These are phyloP conservation scores for Sitta carolinensis DNA, from an alignment of 2,797 vertebrate species.

Conservation along the genomic window DNA sequence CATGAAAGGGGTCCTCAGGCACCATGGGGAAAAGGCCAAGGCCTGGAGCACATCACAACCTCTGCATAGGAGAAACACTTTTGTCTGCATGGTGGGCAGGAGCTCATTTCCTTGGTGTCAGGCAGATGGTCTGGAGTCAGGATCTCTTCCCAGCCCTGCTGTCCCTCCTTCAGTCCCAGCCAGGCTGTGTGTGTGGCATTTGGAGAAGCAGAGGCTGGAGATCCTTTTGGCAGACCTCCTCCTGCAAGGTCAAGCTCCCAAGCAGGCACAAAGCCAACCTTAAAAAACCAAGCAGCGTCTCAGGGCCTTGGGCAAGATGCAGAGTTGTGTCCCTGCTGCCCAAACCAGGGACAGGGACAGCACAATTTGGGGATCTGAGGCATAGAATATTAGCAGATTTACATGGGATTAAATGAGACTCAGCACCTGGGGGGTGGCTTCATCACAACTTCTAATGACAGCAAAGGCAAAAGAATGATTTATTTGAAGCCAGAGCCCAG, in stretches of 20 bases:
- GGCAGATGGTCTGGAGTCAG: neutral
- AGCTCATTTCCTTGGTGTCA: neutral
- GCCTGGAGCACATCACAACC: neutral
- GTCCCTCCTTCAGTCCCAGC: neutral
- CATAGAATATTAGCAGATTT: neutral
- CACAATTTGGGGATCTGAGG: neutral
- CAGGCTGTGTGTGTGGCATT: neutral
- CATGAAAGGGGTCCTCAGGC: neutral
- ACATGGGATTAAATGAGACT: neutral
- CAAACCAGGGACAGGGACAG: neutral
- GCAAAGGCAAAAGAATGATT: neutral
- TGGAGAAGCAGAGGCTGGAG: neutral
- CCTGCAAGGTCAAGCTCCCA: neutral
- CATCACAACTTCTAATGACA: neutral
- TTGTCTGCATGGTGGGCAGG: neutral
- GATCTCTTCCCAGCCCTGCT: neutral
- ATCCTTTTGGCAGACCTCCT: conserved; percentile 2
- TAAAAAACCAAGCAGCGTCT: neutral
- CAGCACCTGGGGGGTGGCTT: neutral
- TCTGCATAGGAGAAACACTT: neutral
- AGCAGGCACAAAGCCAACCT: neutral
- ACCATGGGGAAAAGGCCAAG: neutral
- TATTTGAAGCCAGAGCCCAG: neutral
- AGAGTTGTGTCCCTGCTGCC: neutral
- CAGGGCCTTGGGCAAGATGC: neutral